Percentiles rank a stretch among this genome's conserved stretches.
Conservation (phyloP, 2,888 invertebrate species). For the Ophion costatus region DNA sequence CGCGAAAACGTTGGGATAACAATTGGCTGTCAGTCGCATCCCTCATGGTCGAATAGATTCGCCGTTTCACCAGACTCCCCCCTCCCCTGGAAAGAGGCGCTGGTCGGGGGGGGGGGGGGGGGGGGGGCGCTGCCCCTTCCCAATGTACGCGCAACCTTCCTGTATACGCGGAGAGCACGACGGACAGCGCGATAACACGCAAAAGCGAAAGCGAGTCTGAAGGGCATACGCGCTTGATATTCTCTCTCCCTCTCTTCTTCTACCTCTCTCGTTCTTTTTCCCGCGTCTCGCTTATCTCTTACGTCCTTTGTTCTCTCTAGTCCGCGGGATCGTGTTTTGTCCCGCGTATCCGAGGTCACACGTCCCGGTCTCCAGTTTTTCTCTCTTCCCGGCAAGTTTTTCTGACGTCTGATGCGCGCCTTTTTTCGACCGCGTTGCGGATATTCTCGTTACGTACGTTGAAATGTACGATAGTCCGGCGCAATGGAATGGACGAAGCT, state of each 20-base stretch:
- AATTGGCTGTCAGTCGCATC: conserved; percentile 75
- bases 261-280: conserved; percentile 2
- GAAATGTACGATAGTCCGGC: not conserved
- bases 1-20: conserved; percentile 66
- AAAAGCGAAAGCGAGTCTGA: conserved; percentile 11
- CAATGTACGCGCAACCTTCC: not conserved
- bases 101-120: too few relatives aligned
- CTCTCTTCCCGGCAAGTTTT: not conserved
- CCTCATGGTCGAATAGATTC: conserved; percentile 70
- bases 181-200: not conserved
- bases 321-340: not conserved
- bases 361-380: not conserved
- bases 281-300: conserved; percentile 8
- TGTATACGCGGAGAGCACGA: not conserved
- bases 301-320: not conserved
- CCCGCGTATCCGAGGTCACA: not conserved
- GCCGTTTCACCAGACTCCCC: conserved; percentile 14
- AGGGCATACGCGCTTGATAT: conserved; percentile 3
- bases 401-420: not conserved
- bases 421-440: not conserved
- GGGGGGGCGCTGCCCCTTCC: not conserved
- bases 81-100: not conserved
- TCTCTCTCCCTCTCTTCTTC: conserved; percentile 29
- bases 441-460: not conserved
- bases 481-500: not conserved